Conservation (phyloP, 2,888 invertebrate genomes). For the Lampropteryx suffumata region DNA sequence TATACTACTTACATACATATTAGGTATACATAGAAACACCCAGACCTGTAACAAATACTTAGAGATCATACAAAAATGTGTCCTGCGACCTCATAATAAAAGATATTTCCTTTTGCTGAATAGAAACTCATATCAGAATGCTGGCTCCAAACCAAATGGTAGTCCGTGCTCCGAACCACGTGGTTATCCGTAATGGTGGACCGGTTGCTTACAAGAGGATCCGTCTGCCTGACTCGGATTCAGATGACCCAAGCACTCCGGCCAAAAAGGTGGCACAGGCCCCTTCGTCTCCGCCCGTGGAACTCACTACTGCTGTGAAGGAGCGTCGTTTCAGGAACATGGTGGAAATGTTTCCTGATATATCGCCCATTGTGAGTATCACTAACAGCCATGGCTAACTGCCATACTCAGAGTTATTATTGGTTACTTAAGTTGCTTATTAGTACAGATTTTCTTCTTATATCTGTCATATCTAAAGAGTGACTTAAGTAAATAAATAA, state of each 20-base stretch:
- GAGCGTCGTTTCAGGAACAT: conserved; percentile 85
- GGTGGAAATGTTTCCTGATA: conserved; percentile 84
- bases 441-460: too few relatives aligned
- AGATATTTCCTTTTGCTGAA: too few relatives aligned
- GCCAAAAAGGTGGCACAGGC: conserved; percentile 49
- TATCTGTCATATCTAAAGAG: too few relatives aligned
- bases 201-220: conserved; percentile 71
- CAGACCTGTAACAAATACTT: too few relatives aligned
- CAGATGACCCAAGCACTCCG: conserved; percentile 70
- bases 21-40: too few relatives aligned
- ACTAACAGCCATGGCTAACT: background rate
- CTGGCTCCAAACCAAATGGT: conserved; percentile 55
- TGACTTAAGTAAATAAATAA: too few relatives aligned
- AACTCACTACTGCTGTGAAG: conserved; percentile 74
- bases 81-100: too few relatives aligned
- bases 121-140: conserved; percentile 59
- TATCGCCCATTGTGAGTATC: conserved; percentile 81
- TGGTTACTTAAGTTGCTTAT: too few relatives aligned
- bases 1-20: too few relatives aligned
- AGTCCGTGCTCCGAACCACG: conserved; percentile 52
- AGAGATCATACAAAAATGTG: too few relatives aligned
- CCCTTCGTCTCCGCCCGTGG: conserved; percentile 29
- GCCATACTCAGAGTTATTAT: too few relatives aligned
- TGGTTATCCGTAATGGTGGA: conserved; percentile 47
- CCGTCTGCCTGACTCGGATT: conserved; percentile 78